These are phyloP conservation scores for Cheirogaleus major DNA, from an alignment of 2,797 vertebrate species.

Conservation along the genomic window DNA sequence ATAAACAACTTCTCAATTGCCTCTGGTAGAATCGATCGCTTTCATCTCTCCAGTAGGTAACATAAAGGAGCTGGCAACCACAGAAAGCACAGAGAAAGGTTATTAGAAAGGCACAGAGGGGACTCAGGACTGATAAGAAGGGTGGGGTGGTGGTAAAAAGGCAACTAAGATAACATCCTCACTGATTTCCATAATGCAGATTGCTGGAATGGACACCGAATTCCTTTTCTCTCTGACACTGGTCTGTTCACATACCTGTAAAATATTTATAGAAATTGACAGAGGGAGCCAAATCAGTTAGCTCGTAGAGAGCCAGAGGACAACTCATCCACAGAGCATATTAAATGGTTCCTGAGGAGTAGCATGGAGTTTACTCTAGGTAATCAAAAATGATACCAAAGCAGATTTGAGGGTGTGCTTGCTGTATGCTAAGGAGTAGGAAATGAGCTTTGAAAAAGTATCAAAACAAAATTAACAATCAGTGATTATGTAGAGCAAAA, in stretches of 20 bases:
- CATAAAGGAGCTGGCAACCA: not conserved
- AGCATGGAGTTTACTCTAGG: not conserved
- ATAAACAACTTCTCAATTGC: not conserved
- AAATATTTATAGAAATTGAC: not conserved
- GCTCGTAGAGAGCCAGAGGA: not conserved
- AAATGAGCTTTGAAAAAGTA: constrained; percentile 21
- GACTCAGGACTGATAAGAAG: not conserved
- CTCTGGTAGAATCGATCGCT: not conserved
- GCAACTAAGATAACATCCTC: not conserved
- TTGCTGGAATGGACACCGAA: not conserved
- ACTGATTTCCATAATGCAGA: not conserved
- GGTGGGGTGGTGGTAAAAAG: not conserved
- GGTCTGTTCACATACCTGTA: not conserved
- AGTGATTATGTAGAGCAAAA: not conserved
- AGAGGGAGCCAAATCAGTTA: not conserved
- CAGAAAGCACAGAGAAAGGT: not conserved
- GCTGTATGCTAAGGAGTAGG: not conserved
- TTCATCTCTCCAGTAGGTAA: not conserved
- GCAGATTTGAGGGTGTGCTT: not conserved
- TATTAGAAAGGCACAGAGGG: not conserved
- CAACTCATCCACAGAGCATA: not conserved
- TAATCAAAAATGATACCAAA: not conserved
- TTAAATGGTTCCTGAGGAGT: not conserved
- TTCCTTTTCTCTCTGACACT: not conserved
- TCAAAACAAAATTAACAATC: not conserved